A percentile compares a stretch with the other conserved stretches of the same genome.
phyloP scores from a whole-genome alignment of 2,113 vertebrate species.

The Amphiprion ocellaris region DNA sequence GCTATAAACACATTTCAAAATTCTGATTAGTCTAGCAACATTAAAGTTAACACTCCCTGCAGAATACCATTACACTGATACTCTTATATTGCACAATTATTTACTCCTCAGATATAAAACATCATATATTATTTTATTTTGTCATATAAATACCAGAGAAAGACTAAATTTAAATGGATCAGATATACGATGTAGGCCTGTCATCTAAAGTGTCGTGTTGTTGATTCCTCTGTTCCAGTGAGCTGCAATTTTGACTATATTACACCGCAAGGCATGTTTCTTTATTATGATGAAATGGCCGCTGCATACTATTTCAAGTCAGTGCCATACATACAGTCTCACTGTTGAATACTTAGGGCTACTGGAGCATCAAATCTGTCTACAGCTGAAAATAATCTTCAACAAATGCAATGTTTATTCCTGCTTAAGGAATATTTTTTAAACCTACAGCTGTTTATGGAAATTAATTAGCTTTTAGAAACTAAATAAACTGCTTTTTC shows the following conservation, averaged over 20 bases:
- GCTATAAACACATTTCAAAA: background rate
- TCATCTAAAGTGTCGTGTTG: background rate
- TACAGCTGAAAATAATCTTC: no score
- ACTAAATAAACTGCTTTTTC: background rate
- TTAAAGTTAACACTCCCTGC: background rate
- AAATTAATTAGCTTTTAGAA: background rate
- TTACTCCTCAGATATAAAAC: no score
- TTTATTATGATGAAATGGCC: background rate
- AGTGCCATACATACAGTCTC: background rate
- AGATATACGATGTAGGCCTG: background rate
- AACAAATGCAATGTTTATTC: no score
- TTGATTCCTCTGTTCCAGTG: background rate
- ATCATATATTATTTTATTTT: no score
- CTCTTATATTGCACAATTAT: background rate
- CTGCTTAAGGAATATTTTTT: background rate
- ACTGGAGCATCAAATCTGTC: no score
- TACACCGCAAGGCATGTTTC: background rate
- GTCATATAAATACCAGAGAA: no score
- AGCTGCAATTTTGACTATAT: background rate
- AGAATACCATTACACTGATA: background rate
- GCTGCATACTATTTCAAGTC: conserved; percentile 8
- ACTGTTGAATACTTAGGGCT: no score
- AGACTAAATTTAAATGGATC: background rate
- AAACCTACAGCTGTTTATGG: background rate
- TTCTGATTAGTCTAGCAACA: background rate